A percentile compares a stretch with the other conserved stretches of the same genome.
These are phyloP conservation scores for Tachina grossa DNA, from an alignment of 2,888 invertebrate genomes.

Conservation along the genomic window DNA sequence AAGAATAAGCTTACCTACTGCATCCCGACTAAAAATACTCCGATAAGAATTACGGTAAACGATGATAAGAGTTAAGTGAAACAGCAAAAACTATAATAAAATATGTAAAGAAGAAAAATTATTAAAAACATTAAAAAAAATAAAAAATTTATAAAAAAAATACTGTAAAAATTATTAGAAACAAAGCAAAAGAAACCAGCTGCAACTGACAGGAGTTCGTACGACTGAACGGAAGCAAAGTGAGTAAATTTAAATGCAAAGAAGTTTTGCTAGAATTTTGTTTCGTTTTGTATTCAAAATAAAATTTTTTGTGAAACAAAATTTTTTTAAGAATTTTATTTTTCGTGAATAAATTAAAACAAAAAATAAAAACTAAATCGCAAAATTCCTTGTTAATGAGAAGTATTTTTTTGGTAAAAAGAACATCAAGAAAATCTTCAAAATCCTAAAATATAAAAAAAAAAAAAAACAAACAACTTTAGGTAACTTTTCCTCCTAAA, in stretches of 20 bases:
- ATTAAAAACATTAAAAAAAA: slow-evolving; percentile 51
- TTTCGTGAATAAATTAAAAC: slow-evolving; percentile 27
- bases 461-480: slow-evolving; percentile 27
- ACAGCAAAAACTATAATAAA: slow-evolving; percentile 15
- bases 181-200: slow-evolving; percentile 15
- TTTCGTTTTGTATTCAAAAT: slow-evolving; percentile 42
- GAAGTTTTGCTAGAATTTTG: slow-evolving; percentile 37
- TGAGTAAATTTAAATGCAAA: slow-evolving; percentile 49
- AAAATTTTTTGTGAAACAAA: slow-evolving; percentile 7
- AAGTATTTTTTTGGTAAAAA: slow-evolving; percentile 20
- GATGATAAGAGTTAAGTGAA: slow-evolving; percentile 77
- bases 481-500: slow-evolving; percentile 40
- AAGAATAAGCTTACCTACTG: slow-evolving; percentile 7
- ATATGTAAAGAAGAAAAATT: slow-evolving; percentile 56
- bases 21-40: slow-evolving; percentile 10
- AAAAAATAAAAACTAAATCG: slow-evolving; percentile 12
- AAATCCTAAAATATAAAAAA: slow-evolving; percentile 25
- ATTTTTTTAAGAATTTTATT: slow-evolving; percentile 7
- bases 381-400: slow-evolving; percentile 6
- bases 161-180: slow-evolving; percentile 21
- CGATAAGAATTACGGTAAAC: slow-evolving; percentile 62
- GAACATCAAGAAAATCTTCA: slow-evolving; percentile 39
- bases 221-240: slow-evolving; percentile 32
- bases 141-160: neutral
- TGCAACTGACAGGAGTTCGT: slow-evolving; percentile 6